Conservation (phyloP, 2,888 invertebrate species). For the Drosophila eohydei region DNA sequence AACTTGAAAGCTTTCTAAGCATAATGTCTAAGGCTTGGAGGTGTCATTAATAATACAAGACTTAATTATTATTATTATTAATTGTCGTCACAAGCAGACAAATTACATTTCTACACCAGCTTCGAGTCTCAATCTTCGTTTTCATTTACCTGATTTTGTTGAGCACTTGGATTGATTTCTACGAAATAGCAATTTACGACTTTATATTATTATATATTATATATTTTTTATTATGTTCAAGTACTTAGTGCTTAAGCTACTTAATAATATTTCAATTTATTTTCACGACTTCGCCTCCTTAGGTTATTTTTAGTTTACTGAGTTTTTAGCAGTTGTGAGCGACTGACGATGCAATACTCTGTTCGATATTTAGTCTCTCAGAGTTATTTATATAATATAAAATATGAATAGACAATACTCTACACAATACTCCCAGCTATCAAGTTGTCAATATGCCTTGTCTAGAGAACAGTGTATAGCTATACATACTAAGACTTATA, state of each 20-base stretch:
- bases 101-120: no score
- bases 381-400: background rate
- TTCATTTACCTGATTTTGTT: background rate
- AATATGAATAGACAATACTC: background rate
- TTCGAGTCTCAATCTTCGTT: no score
- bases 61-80: background rate
- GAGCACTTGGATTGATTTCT: background rate
- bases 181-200: no score
- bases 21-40: background rate
- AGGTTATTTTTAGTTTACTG: background rate
- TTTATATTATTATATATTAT: no score
- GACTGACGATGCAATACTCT: background rate
- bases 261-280: background rate
- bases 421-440: background rate
- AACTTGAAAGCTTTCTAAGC: slow-evolving; percentile 6
- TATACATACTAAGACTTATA: slow-evolving; percentile 14
- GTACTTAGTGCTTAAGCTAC: background rate
- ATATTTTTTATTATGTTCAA: background rate
- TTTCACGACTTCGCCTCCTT: background rate
- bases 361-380: background rate
- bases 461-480: background rate
- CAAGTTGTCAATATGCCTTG: background rate
- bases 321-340: background rate
- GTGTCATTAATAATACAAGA: background rate
- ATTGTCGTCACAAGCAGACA: background rate